phyloP scores from a whole-genome alignment of 2,888 invertebrate species.

The Psylliodes chrysocephalus region DNA sequence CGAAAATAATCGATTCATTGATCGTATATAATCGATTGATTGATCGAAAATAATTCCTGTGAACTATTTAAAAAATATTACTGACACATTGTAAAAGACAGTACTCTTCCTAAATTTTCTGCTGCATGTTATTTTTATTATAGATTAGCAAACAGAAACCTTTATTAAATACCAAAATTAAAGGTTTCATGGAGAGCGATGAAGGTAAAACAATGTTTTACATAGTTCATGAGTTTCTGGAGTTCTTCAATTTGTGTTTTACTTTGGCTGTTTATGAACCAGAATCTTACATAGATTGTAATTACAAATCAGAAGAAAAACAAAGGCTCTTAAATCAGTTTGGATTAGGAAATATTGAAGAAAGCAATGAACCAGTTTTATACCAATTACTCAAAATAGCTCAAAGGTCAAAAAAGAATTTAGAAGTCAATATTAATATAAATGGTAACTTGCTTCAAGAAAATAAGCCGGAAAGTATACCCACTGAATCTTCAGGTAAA shows the following conservation, averaged over 20 bases:
- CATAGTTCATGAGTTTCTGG: constrained; percentile 82
- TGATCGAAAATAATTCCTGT: too few species aligned
- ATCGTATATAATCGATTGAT: too few species aligned
- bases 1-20: too few species aligned
- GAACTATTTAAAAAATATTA: too few species aligned
- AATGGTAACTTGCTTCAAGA: constrained; percentile 18
- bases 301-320: constrained; percentile 72
- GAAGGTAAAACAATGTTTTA: constrained; percentile 72
- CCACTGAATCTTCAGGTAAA: constrained; percentile 19
- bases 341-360: constrained; percentile 51
- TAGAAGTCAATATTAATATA: constrained; percentile 52
- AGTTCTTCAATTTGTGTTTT: constrained; percentile 82
- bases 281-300: constrained; percentile 77
- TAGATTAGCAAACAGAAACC: constrained; percentile 65
- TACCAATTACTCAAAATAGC: constrained; percentile 58
- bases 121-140: constrained; percentile 36
- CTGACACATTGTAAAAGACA: too few species aligned
- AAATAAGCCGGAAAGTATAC: constrained; percentile 21
- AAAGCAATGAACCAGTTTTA: constrained; percentile 55
- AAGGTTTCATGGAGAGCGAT: constrained; percentile 68
- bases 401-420: constrained; percentile 50
- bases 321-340: constrained; percentile 57
- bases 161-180: constrained; percentile 68
- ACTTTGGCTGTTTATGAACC: constrained; percentile 84
- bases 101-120: too few species aligned